These are phyloP conservation scores for Acridotheres tristis DNA, from an alignment of 2,797 vertebrate genomes.

Conservation along the genomic window DNA sequence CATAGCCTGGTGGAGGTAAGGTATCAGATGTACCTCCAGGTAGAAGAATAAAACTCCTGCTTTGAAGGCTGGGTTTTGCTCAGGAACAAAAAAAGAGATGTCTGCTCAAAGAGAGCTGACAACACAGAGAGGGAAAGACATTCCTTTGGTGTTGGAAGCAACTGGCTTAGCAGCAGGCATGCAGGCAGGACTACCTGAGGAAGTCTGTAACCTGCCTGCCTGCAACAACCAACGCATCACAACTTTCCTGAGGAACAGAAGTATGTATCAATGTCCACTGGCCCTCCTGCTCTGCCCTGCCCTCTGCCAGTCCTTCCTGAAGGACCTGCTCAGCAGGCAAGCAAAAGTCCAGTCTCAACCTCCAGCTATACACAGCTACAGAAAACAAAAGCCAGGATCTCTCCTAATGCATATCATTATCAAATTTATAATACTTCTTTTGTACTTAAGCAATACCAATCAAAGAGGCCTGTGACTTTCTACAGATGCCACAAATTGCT, in stretches of 20 bases:
- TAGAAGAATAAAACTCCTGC: not conserved
- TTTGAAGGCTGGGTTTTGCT: not conserved
- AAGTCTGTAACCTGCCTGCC: not conserved
- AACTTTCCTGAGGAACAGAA: not conserved
- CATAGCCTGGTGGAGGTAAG: not conserved
- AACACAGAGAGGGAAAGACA: not conserved
- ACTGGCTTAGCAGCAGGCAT: not conserved
- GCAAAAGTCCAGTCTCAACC: not conserved
- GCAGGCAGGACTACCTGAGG: not conserved
- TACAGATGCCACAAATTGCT: not conserved
- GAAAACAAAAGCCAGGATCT: not conserved
- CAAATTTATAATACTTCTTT: not conserved
- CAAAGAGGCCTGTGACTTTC: not conserved
- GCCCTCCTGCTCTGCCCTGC: not conserved
- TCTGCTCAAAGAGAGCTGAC: not conserved
- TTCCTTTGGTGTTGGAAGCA: not conserved
- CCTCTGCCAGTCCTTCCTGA: not conserved
- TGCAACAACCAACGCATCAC: not conserved
- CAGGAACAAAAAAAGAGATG: not conserved
- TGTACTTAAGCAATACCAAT: not conserved
- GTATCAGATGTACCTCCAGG: not conserved
- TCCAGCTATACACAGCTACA: not conserved
- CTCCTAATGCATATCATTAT: not conserved
- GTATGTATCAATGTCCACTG: not conserved
- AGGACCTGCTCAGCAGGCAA: not conserved